Evolutionary conservation across 2,888 invertebrate genomes (phyloP).

Genomic region (Hirtodrosophila cameraria): DNA sequence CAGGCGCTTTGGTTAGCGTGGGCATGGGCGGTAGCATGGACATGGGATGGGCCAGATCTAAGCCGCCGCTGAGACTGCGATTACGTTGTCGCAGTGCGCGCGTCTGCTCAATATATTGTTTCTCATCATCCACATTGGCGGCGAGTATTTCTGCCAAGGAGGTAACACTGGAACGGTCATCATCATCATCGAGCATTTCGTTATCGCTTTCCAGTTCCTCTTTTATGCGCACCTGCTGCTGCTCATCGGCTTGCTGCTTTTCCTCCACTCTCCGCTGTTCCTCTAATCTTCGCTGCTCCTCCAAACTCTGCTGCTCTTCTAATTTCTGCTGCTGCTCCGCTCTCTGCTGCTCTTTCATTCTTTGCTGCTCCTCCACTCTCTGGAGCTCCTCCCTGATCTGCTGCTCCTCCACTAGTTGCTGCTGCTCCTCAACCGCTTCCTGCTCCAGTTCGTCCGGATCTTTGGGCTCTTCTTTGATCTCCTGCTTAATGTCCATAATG

Average conservation of each 20-base stretch:
- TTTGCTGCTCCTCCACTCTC: neutral
- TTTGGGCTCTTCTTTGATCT: conserved; percentile 75
- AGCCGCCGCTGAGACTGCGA: conserved; percentile 16
- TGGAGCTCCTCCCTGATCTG: neutral
- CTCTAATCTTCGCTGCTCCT: conserved; percentile 4
- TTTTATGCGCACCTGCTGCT: conserved; percentile 38
- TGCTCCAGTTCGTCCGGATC: conserved; percentile 47
- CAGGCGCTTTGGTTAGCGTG: conserved; percentile 52
- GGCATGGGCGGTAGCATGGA: conserved; percentile 45
- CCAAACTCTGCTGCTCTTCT: conserved; percentile 2
- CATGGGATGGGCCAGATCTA: conserved; percentile 2
- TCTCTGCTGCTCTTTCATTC: neutral
- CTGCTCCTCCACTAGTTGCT: conserved; percentile 4
- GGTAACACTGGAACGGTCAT: conserved; percentile 67
- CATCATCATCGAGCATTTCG: conserved; percentile 40
- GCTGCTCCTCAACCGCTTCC: neutral
- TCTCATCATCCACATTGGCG: conserved; percentile 65
- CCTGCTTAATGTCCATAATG: conserved; percentile 76
- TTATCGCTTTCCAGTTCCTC: conserved; percentile 53
- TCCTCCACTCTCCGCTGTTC: neutral
- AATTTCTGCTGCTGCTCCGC: neutral
- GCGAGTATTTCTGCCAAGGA: conserved; percentile 65
- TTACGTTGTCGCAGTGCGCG: conserved; percentile 53
- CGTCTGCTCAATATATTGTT: conserved; percentile 66
- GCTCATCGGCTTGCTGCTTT: conserved; percentile 1